phyloP scores from a whole-genome alignment of 1,140 invertebrate genomes.

The Microplitis mediator region DNA sequence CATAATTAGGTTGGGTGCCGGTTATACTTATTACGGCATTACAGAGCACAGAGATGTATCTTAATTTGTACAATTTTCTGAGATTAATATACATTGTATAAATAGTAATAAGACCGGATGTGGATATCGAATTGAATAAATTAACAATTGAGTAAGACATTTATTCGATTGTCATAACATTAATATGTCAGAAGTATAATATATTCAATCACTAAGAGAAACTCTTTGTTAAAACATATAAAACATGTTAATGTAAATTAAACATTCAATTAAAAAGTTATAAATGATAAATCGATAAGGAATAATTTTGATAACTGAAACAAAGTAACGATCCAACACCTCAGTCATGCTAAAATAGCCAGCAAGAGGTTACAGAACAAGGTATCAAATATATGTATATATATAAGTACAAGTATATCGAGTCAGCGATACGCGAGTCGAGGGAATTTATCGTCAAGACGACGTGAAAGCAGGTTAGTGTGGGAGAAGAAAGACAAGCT shows the following conservation, averaged over 20 bases:
- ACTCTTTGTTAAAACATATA: too few relatives aligned
- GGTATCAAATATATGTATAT: not conserved
- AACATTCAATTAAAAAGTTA: too few relatives aligned
- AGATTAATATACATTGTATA: not conserved
- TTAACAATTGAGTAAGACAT: not conserved
- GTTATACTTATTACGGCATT: too few relatives aligned
- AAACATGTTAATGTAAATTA: too few relatives aligned
- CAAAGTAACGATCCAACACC: conserved; percentile 28
- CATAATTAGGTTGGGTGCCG: too few relatives aligned
- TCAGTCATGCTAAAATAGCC: conserved; percentile 8
- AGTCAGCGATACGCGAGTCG: conserved; percentile 47
- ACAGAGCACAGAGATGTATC: too few relatives aligned
- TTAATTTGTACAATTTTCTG: too few relatives aligned
- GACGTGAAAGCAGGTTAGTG: conserved; percentile 36
- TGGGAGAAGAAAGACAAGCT: conserved; percentile 29
- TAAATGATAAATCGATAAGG: not conserved
- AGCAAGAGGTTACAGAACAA: not conserved
- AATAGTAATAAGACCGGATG: not conserved
- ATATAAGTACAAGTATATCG: conserved; percentile 33
- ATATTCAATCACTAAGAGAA: too few relatives aligned
- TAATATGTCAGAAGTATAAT: too few relatives aligned
- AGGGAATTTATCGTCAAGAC: conserved; percentile 47
- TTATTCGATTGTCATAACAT: not conserved
- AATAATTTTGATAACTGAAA: not conserved
- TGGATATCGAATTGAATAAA: not conserved